These are phyloP conservation scores for Enteromius paludinosus DNA, from an alignment of 2,797 vertebrate species.

Conservation along the genomic window DNA sequence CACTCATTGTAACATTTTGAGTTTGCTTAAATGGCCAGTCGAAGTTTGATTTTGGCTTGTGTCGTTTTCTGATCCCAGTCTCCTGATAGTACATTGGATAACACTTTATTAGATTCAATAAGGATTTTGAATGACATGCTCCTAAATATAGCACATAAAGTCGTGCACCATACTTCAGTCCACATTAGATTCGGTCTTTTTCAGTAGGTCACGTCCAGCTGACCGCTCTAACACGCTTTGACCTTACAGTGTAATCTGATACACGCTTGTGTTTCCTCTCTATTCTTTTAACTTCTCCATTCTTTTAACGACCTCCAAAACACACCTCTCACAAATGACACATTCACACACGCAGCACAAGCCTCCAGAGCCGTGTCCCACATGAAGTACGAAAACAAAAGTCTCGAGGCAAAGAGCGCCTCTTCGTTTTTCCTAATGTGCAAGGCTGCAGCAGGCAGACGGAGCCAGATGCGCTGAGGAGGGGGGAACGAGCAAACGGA, in stretches of 20 bases:
- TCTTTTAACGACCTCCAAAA: slow-evolving; percentile 13
- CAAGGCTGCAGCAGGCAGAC: slow-evolving; percentile 58
- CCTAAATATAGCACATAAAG: not conserved
- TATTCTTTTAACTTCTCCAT: not conserved
- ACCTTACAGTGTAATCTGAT: slow-evolving; percentile 14
- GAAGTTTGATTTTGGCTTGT: not conserved
- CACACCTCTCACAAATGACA: slow-evolving; percentile 1
- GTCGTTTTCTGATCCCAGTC: slow-evolving; percentile 1
- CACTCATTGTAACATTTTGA: not conserved
- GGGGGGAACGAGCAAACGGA: slow-evolving; percentile 22
- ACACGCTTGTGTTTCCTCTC: not conserved
- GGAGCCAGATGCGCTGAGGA: slow-evolving; percentile 47
- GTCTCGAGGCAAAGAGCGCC: slow-evolving; percentile 47
- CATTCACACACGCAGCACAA: slow-evolving; percentile 6
- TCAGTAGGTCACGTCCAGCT: slow-evolving; percentile 12
- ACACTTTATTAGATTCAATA: not conserved
- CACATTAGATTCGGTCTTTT: not conserved
- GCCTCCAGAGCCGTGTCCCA: slow-evolving; percentile 63
- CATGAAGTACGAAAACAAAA: slow-evolving; percentile 62
- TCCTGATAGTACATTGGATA: not conserved
- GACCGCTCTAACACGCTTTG: not conserved
- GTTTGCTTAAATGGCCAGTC: not conserved
- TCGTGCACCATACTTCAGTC: not conserved
- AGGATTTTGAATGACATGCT: not conserved
- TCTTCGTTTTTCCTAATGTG: slow-evolving; percentile 53